Base-by-base conservation (phyloP, 2,888 invertebrate genomes). In the Euplexia lucipara region DNA sequence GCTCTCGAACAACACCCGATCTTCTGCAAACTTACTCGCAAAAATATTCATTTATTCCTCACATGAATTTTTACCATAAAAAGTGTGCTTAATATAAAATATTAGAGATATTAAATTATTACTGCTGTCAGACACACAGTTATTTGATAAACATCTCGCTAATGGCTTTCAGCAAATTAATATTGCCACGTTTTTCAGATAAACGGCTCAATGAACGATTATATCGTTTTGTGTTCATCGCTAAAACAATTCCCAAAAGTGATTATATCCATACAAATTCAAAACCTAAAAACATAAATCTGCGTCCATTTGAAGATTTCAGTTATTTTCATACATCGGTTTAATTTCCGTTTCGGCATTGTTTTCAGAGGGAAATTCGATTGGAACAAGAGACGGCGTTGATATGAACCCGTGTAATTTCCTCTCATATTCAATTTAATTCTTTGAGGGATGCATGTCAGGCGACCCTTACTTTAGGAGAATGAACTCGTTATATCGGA, bases 321-420 rank as follows among this genome's bases (percentile, higher is more conserved):
- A 76, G 83, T 88, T 90, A 89, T 91, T 90, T 90, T 91, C 88
- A 88, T 87, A 90, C 88, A 90, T 92, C 84, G 88, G 86, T 88
- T 94, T 93, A 94, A 94, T 94, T 94, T 95, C 94, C 94, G 94
- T 86, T 89, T 82, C 75, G 85, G 88, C 91, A 90, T 92, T 94
- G 92, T 95, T 93, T 94, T 94, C 89, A 88, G 86, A 88, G 89
- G 87, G 89, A 90, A 88, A 91, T 91, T 92, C 91, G 91, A 92
- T 93, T 90, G 90, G 88, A 88, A 90, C 86, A 88, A 90, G 88
- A 90, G 89, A 85, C 87, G 86, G 86, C 88, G 86, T 87, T 90
- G 91, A 90, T 91, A 91, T 88, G 90, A 88, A 87, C 89, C 88
- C 88, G 85, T 87, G 90, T 93, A 91, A 94, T 94, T 94, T 94